These are phyloP conservation scores for Rhea pennata DNA, from an alignment of 2,113 vertebrate species.

Conservation along the genomic window DNA sequence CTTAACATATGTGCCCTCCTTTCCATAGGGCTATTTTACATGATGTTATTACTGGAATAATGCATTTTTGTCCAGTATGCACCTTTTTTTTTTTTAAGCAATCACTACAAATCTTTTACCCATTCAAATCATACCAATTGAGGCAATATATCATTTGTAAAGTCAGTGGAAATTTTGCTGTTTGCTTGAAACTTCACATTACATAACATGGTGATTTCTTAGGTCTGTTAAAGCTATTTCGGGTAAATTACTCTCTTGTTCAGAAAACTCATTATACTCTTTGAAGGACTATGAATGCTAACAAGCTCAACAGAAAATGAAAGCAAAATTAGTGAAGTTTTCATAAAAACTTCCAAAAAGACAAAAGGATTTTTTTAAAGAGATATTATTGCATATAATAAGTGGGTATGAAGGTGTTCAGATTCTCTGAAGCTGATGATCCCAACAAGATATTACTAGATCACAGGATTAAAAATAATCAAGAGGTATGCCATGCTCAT, in stretches of 20 bases:
- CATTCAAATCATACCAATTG: neutral
- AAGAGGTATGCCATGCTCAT: neutral
- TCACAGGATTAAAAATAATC: neutral
- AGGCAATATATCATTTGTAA: neutral
- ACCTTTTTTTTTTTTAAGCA: neutral
- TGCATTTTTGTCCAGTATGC: neutral
- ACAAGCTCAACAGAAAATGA: neutral
- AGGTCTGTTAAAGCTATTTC: neutral
- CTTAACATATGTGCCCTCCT: neutral
- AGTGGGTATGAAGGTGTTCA: neutral
- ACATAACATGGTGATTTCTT: neutral
- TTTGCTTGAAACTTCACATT: neutral
- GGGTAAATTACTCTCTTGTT: neutral
- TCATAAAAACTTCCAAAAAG: neutral
- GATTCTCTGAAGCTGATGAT: accelerated
- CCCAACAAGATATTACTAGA: neutral
- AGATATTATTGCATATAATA: neutral
- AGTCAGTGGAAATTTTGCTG: neutral
- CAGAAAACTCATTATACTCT: neutral
- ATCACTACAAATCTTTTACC: neutral
- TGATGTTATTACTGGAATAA: neutral
- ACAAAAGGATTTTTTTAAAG: neutral
- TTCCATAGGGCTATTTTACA: neutral
- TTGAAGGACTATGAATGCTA: neutral
- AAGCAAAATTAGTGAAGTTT: neutral